These are phyloP conservation scores for Trissonchulus latispiculum DNA, from an alignment of 2,888 invertebrate genomes.

Conservation along the genomic window DNA sequence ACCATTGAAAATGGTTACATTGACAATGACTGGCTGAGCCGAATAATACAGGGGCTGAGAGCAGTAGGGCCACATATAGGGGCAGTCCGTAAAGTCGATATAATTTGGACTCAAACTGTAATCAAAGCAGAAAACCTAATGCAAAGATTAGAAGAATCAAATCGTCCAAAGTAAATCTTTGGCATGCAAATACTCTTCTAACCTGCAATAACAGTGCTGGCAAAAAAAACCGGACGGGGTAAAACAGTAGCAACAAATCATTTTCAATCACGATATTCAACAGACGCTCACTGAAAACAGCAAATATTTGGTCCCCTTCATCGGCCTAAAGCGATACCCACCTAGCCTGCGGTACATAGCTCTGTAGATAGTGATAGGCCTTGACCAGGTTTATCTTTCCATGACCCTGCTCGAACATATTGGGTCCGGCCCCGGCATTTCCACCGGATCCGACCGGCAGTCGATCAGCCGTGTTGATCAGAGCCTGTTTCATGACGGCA, in stretches of 20 bases:
- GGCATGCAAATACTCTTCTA: too few relatives aligned
- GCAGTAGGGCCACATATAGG: slow-evolving; percentile 98
- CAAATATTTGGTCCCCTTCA: too few relatives aligned
- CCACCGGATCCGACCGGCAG: slow-evolving; percentile 9
- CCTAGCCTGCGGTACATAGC: slow-evolving; percentile 59
- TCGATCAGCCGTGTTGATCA: slow-evolving; percentile 52
- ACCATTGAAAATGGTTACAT: slow-evolving; percentile 82
- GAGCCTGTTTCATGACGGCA: slow-evolving; percentile 85
- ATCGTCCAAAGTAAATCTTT: too few relatives aligned
- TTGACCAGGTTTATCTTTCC: slow-evolving; percentile 80
- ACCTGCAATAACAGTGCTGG: too few relatives aligned
- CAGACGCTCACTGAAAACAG: too few relatives aligned
- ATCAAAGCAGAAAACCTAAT: slow-evolving; percentile 23
- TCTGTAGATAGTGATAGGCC: slow-evolving; percentile 61
- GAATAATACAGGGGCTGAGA: slow-evolving; percentile 83
- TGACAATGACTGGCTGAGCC: slow-evolving; percentile 74
- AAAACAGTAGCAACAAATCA: too few relatives aligned
- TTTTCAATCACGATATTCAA: too few relatives aligned
- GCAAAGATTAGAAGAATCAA: too few relatives aligned
- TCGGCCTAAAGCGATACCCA: too few relatives aligned
- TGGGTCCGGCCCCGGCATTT: slow-evolving; percentile 58
- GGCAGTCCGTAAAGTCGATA: slow-evolving; percentile 83
- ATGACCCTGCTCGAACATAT: slow-evolving; percentile 96
- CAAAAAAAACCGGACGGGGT: too few relatives aligned
- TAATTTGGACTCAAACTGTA: slow-evolving; percentile 58